A percentile compares a stretch with the other conserved stretches of the same genome.
phyloP scores from a whole-genome alignment of 92 coral and sea anemone genomes.

The Umimayanthus chanpuru region DNA sequence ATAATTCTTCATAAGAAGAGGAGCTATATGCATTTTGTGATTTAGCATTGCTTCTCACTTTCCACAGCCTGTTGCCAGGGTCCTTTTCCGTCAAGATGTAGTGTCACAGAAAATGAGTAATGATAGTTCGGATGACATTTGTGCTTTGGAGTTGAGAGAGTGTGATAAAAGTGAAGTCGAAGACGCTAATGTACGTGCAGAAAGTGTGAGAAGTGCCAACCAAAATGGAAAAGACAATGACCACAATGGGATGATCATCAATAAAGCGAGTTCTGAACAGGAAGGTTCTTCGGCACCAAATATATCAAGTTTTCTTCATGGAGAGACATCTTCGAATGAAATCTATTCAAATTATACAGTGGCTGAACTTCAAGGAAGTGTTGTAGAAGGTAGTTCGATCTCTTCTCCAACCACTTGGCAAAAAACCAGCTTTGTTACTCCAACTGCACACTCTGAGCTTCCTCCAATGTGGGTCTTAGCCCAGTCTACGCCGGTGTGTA shows the following conservation, averaged over 20 bases:
- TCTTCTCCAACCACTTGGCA: not conserved
- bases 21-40: too few relatives aligned
- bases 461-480: conserved; percentile 6
- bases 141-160: conserved; percentile 19
- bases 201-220: not conserved
- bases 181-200: not conserved
- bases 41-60: not conserved
- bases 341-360: not conserved
- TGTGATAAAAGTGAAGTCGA: not conserved
- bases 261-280: not conserved
- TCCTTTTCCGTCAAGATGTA: conserved; percentile 3
- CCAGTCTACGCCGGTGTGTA: conserved; percentile 30
- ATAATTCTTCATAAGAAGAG: too few relatives aligned
- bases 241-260: not conserved
- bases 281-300: not conserved
- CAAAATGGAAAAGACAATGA: not conserved
- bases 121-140: conserved; percentile 21
- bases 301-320: not conserved
- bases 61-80: conserved; percentile 42
- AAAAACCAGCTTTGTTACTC: conserved; percentile 1
- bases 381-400: not conserved
- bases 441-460: not conserved
- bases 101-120: not conserved
- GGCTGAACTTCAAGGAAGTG: not conserved
- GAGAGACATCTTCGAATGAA: not conserved